Percentiles rank a stretch among this genome's conserved stretches.
Conservation (phyloP, 2,113 vertebrate genomes). For the Pseudorasbora parva region DNA sequence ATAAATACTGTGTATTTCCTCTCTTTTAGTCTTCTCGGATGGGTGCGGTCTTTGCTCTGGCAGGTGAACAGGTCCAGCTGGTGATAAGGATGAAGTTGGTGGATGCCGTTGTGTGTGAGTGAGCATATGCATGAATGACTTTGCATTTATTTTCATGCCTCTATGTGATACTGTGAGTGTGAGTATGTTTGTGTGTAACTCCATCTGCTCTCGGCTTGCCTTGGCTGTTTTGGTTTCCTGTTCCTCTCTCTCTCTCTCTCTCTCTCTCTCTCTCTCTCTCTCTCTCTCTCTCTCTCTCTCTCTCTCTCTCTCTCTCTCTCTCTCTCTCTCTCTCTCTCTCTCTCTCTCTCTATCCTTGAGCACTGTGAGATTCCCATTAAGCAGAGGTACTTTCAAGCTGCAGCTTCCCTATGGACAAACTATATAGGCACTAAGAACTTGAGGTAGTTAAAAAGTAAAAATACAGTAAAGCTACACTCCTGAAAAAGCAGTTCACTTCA, state of each 20-base stretch:
- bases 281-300: too few relatives aligned
- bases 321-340: constrained; percentile 1
- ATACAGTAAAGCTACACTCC: too few relatives aligned
- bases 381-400: not conserved
- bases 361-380: constrained; percentile 1
- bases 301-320: not conserved
- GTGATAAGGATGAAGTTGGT: not conserved
- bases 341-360: not conserved
- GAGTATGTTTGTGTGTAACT: not conserved
- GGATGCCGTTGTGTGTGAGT: not conserved
- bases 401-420: not conserved
- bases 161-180: constrained; percentile 20
- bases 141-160: not conserved
- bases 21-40: not conserved
- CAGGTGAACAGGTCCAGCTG: not conserved
- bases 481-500: too few relatives aligned
- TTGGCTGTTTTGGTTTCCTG: constrained; percentile 38
- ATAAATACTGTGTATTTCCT: not conserved
- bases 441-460: not conserved
- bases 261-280: not conserved
- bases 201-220: constrained; percentile 35
- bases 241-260: not conserved
- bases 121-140: constrained; percentile 34
- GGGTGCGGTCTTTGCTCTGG: not conserved
- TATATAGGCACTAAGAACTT: not conserved